Evolutionary conservation across 2,113 vertebrate species (phyloP).

Genomic region (Neogobius melanostomus): DNA sequence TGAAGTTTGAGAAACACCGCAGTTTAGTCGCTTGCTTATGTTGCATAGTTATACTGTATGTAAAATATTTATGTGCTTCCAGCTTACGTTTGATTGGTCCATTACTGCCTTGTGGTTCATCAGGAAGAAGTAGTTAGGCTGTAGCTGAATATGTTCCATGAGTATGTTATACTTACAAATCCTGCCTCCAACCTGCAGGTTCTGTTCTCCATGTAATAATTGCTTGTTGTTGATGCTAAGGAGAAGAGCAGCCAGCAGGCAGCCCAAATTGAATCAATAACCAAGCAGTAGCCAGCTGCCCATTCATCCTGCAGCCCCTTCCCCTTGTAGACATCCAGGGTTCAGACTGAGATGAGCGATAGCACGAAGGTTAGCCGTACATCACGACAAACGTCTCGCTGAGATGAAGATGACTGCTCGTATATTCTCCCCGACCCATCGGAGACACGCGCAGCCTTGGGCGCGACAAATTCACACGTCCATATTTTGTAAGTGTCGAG

Average conservation of each 20-base stretch:
- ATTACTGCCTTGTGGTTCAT: background rate
- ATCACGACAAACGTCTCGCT: slow-evolving; percentile 42
- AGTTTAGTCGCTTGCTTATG: background rate
- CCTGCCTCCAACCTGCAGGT: background rate
- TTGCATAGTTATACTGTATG: background rate
- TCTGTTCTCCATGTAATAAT: slow-evolving; percentile 52
- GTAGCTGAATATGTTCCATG: too few relatives aligned
- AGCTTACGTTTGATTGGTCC: background rate
- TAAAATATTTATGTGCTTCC: background rate
- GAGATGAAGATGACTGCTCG: slow-evolving; percentile 20
- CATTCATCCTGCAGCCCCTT: slow-evolving; percentile 60
- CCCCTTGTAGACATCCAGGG: slow-evolving; percentile 49
- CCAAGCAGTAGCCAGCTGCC: slow-evolving; percentile 41
- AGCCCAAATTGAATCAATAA: slow-evolving; percentile 59
- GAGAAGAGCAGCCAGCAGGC: slow-evolving; percentile 48
- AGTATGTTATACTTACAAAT: background rate
- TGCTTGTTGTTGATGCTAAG: slow-evolving; percentile 51
- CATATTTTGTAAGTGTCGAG: slow-evolving; percentile 43
- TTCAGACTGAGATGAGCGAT: slow-evolving; percentile 54
- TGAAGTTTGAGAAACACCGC: background rate
- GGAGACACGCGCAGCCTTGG: background rate
- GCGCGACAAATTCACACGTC: slow-evolving; percentile 10
- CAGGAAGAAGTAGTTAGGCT: background rate
- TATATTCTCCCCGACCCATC: slow-evolving; percentile 13
- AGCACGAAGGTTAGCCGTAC: slow-evolving; percentile 48